These are phyloP conservation scores for Sesia bembeciformis DNA, from an alignment of 2,888 invertebrate genomes.

Conservation along the genomic window DNA sequence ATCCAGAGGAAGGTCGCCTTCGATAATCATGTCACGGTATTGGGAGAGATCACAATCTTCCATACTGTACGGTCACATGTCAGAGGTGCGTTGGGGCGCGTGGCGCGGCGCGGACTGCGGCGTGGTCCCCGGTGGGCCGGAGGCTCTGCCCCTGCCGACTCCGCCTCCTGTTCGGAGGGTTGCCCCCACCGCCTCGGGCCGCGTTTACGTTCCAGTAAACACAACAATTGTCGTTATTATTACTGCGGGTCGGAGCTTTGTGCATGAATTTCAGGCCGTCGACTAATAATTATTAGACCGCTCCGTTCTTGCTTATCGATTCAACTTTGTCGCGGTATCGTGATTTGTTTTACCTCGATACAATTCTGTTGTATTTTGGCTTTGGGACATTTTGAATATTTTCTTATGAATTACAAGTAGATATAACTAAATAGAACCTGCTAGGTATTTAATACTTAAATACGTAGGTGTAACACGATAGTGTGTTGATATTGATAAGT, in stretches of 20 bases:
- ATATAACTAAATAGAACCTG: no score
- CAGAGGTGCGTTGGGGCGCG: conserved; percentile 58
- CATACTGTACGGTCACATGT: conserved; percentile 64
- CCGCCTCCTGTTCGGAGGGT: conserved; percentile 17
- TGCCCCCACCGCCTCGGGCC: conserved; percentile 26
- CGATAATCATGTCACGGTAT: conserved; percentile 68
- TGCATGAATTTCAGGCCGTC: conserved; percentile 73
- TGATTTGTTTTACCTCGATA: background rate
- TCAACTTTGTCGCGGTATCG: conserved; percentile 49
- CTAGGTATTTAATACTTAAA: no score
- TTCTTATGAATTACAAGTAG: no score
- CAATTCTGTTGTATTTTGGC: no score
- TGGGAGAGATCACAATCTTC: conserved; percentile 66
- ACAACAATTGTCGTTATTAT: conserved; percentile 75
- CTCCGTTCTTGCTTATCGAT: conserved; percentile 58
- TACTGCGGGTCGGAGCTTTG: conserved; percentile 72
- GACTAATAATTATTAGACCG: conserved; percentile 71
- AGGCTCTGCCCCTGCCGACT: conserved; percentile 36
- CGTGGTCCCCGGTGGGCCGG: conserved; percentile 35
- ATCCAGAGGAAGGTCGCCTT: conserved; percentile 62
- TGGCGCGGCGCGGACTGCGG: conserved; percentile 59
- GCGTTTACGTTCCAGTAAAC: conserved; percentile 73
- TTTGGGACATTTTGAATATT: no score
- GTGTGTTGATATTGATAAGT: no score
- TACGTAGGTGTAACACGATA: no score